Conservation (phyloP, 2,888 invertebrate species). For the Amblyjoppa fuscipennis region DNA sequence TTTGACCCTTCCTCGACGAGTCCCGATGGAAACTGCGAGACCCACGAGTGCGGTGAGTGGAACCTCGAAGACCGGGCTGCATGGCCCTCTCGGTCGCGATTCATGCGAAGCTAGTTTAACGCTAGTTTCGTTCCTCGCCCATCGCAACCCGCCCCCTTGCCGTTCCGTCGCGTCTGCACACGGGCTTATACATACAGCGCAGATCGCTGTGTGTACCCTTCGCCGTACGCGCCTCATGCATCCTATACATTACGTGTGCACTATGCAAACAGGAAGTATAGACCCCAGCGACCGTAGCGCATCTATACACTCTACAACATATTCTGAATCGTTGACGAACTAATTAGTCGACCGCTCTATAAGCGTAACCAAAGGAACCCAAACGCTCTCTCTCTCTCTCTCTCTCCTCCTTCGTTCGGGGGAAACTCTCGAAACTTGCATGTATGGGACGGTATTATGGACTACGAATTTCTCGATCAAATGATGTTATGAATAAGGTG, state of each 20-base stretch:
- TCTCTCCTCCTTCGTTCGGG: neutral
- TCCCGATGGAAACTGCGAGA: slow-evolving; percentile 34
- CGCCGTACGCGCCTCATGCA: neutral
- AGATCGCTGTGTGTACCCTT: neutral
- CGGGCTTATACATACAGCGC: neutral
- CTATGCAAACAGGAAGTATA: slow-evolving; percentile 9
- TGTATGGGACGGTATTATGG: neutral
- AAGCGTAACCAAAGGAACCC: slow-evolving; percentile 31
- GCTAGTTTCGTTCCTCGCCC: slow-evolving; percentile 32
- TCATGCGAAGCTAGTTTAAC: slow-evolving; percentile 36
- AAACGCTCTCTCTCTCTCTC: neutral
- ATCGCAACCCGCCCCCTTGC: neutral
- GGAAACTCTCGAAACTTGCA: slow-evolving; percentile 20
- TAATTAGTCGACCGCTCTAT: slow-evolving; percentile 61
- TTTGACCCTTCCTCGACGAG: slow-evolving; percentile 52
- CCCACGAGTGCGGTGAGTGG: neutral
- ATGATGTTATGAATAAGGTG: neutral
- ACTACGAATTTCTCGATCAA: slow-evolving; percentile 15
- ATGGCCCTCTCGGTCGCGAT: slow-evolving; percentile 26
- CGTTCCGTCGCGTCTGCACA: neutral
- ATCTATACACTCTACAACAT: slow-evolving; percentile 17
- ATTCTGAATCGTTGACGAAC: slow-evolving; percentile 51
- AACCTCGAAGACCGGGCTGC: slow-evolving; percentile 30
- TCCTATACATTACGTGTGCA: slow-evolving; percentile 10
- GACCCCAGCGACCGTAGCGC: neutral